Base-by-base conservation (phyloP, 2,113 vertebrate genomes). In the Meleagris gallopavo region DNA sequence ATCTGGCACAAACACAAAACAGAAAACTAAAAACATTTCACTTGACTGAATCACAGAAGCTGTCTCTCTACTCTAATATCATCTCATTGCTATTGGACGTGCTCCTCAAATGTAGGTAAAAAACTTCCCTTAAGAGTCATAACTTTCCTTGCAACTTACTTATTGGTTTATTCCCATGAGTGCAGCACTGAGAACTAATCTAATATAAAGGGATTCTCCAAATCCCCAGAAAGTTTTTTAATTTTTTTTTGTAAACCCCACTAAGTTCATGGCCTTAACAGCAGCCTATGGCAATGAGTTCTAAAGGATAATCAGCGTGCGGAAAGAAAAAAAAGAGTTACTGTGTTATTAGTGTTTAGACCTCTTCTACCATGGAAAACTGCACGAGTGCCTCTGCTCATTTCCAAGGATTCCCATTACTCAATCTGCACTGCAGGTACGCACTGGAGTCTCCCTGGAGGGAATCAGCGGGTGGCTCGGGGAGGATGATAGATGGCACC, bases 261-360 rank as follows among this genome's bases (percentile, higher is more conserved):
- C 65, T 91, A 93, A 86, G 79, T 94, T 95, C 88, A 30, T 8
- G 41, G 91, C 94, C 76, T 91, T 89, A 91, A n/a, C 72, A 62
- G 67, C 0, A 64, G 69, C 79, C 72, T 77, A 57, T 18, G 72
- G 86, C 92, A 89, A 74, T 8, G 41, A 94, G 76, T 60, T 97
- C 65, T 77, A 66, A 30, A 71, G 65, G 76, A 74, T 60, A 60
- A 89, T 67, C 46, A 78, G 25, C 80, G 69, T 24, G 50, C 25
- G 46, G 10, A 66, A 41, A 55, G 20, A 45, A 8, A 54, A 58
- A 57, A 50, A 29, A 30, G 52, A 22, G 45, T 41, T 62, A 29
- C 34, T 19, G 38, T 86, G 83, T 89, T 88, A 83, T 89, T 73
- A 83, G 48, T 61, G 88, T 91, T 94, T 69, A 83, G 88, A 45